phyloP scores from a whole-genome alignment of 2,797 vertebrate genomes.

The Hybognathus amarus region DNA sequence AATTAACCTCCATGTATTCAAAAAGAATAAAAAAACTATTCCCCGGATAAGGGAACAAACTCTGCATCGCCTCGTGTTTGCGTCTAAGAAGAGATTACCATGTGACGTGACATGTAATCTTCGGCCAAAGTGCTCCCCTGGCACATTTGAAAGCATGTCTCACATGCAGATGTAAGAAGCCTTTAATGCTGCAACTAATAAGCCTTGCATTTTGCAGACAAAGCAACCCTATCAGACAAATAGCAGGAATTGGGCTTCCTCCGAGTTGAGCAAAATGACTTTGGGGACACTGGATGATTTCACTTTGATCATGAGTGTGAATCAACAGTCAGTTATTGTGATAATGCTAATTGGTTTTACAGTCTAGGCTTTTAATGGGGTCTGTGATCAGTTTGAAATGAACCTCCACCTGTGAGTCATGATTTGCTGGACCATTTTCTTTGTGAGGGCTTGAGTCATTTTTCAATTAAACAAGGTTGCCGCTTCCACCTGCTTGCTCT shows the following conservation, averaged over 20 bases:
- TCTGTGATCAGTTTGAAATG: constrained; percentile 49
- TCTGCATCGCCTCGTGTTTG: constrained; percentile 5
- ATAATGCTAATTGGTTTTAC: constrained; percentile 30
- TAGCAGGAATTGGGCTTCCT: constrained; percentile 4
- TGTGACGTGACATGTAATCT: constrained; percentile 27
- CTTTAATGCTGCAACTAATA: constrained; percentile 35
- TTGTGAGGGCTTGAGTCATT: constrained; percentile 68
- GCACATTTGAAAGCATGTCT: constrained; percentile 28
- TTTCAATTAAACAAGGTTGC: constrained; percentile 58
- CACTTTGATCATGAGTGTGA: constrained; percentile 31
- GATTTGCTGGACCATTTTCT: constrained; percentile 41
- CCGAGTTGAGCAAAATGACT: not conserved
- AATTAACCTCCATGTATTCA: not conserved
- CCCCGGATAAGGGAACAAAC: not conserved
- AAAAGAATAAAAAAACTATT: not conserved
- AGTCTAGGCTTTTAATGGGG: constrained; percentile 42
- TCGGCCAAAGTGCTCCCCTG: constrained; percentile 22
- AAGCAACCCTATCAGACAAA: constrained; percentile 13
- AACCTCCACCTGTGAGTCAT: constrained; percentile 29
- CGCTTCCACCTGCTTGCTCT: constrained; percentile 46
- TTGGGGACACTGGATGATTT: constrained; percentile 29
- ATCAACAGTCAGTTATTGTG: constrained; percentile 22
- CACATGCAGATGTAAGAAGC: constrained; percentile 9
- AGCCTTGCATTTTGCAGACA: constrained; percentile 26
- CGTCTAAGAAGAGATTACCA: constrained; percentile 16